Conservation (phyloP, 2,797 vertebrate genomes). For the Spheniscus humboldti region DNA sequence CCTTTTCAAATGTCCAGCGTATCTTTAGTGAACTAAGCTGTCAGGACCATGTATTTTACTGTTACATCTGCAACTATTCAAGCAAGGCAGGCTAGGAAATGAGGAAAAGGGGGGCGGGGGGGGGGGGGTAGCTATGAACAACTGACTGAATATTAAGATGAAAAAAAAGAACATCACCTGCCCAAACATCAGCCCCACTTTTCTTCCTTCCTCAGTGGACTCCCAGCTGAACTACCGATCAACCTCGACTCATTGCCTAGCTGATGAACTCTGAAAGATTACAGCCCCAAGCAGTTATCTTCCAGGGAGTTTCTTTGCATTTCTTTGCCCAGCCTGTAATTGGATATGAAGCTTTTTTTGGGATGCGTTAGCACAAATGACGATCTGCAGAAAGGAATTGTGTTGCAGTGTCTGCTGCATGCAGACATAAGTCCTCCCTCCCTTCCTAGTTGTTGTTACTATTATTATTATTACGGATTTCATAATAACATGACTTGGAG, state of each 20-base stretch:
- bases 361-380: neutral
- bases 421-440: neutral
- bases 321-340: neutral
- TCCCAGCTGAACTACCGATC: neutral
- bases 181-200: neutral
- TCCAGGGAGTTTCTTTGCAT: slow-evolving; percentile 5
- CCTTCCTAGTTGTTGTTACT: neutral
- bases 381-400: neutral
- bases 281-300: slow-evolving; percentile 9
- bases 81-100: neutral
- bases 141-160: neutral
- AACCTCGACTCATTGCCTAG: neutral
- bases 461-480: neutral
- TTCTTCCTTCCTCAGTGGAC: neutral
- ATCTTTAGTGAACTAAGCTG: neutral
- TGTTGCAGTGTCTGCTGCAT: neutral
- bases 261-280: slow-evolving; percentile 26
- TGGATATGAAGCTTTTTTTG: neutral
- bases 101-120: neutral
- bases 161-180: neutral
- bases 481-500: neutral
- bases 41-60: neutral
- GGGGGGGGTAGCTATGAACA: fast-evolving
- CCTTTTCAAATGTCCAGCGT: neutral
- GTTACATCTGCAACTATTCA: neutral